Percentiles rank a stretch among this genome's conserved stretches.
Evolutionary conservation across 2,113 vertebrate genomes (phyloP).

Genomic region (Antigone vipio): DNA sequence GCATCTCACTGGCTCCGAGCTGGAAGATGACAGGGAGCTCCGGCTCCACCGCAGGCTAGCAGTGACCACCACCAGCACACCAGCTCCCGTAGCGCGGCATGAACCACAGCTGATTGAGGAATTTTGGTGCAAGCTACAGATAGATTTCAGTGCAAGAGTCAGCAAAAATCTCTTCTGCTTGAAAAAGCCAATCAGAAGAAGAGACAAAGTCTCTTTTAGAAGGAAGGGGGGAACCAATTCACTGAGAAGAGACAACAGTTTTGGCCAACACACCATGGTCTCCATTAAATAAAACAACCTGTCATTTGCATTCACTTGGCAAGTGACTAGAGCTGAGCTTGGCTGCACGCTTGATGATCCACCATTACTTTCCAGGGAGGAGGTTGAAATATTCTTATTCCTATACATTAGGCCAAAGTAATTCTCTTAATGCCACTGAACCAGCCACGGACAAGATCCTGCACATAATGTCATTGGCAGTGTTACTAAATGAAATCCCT

Average conservation of each 20-base stretch:
- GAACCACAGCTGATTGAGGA: background rate
- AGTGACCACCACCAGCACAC: background rate
- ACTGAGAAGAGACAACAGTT: conserved; percentile 18
- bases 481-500: conserved; percentile 72
- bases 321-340: conserved; percentile 44
- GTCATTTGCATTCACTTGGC: conserved; percentile 39
- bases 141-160: background rate
- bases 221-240: background rate
- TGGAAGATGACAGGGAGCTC: background rate
- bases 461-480: conserved; percentile 62
- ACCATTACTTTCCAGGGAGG: conserved; percentile 58
- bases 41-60: background rate
- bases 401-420: conserved; percentile 71
- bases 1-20: fast-evolving
- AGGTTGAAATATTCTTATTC: conserved; percentile 69
- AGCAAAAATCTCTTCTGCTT: conserved; percentile 25
- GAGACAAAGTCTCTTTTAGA: conserved; percentile 27
- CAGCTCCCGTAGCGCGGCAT: background rate
- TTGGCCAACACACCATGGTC: conserved; percentile 10
- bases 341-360: conserved; percentile 51
- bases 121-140: background rate
- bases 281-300: conserved; percentile 49
- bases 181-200: background rate
- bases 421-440: conserved; percentile 70
- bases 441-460: conserved; percentile 71